Evolutionary conservation across 2,797 vertebrate genomes (phyloP).

Genomic region (Anomalospiza imberbis): DNA sequence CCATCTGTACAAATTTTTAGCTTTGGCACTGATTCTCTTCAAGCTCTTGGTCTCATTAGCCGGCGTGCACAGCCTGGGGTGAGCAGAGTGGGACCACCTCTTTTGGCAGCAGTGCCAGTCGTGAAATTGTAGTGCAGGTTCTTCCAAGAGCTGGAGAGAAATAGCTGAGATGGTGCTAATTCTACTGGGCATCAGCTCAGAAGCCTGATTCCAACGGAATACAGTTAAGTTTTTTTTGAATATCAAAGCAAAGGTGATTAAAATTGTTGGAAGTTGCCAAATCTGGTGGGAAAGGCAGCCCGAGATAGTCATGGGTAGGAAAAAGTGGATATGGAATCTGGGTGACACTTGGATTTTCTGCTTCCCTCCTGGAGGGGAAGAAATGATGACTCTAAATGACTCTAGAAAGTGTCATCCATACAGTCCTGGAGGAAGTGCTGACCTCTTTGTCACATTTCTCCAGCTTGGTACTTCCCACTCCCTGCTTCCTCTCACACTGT

Average conservation of each 20-base stretch:
- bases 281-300: neutral
- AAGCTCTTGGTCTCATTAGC: neutral
- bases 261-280: neutral
- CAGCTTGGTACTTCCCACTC: neutral
- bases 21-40: neutral
- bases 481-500: neutral
- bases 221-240: neutral
- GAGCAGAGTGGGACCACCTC: neutral
- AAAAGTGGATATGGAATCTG: neutral
- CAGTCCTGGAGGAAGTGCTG: neutral
- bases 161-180: neutral
- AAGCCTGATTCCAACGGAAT: neutral
- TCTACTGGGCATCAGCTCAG: neutral
- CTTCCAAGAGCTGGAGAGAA: neutral
- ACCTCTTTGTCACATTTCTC: neutral
- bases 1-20: neutral
- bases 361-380: neutral
- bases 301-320: neutral
- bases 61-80: accelerated
- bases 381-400: neutral
- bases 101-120: neutral
- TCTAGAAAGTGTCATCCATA: neutral
- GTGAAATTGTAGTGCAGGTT: neutral
- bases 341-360: neutral
- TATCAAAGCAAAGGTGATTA: neutral